A percentile compares a stretch with the other conserved stretches of the same genome.
Conservation (phyloP, 1,140 invertebrate genomes). For the Eufriesea mexicana region DNA sequence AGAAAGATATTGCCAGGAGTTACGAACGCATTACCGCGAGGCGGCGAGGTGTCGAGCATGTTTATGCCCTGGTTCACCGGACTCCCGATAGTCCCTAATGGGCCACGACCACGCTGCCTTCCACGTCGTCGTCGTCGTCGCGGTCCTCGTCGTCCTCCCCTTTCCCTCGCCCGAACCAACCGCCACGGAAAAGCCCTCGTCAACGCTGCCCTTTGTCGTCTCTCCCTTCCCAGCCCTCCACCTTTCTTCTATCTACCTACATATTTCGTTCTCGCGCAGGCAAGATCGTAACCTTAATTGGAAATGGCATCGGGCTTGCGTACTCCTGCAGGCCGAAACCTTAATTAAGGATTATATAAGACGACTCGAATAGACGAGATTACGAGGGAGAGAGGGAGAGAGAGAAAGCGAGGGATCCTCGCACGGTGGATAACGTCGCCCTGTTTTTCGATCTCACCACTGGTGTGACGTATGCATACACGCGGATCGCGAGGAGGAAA, state of each 20-base stretch:
- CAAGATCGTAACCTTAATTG: slow-evolving; percentile 66
- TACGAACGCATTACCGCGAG: slow-evolving; percentile 76
- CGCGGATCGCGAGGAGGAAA: neutral
- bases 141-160: neutral
- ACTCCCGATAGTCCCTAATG: slow-evolving; percentile 76
- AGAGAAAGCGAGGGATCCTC: neutral
- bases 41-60: slow-evolving; percentile 74
- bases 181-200: slow-evolving; percentile 56
- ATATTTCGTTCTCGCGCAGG: slow-evolving; percentile 56
- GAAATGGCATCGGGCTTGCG: slow-evolving; percentile 52
- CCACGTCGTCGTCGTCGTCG: neutral
- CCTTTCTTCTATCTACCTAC: slow-evolving; percentile 54
- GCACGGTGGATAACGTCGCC: too few relatives aligned
- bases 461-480: neutral
- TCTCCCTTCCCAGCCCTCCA: neutral
- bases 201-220: slow-evolving; percentile 61
- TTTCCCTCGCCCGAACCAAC: neutral
- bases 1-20: slow-evolving; percentile 71
- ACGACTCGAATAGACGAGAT: slow-evolving; percentile 19
- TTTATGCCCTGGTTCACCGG: slow-evolving; percentile 73
- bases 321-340: slow-evolving; percentile 36
- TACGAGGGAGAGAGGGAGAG: neutral
- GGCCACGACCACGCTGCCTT: slow-evolving; percentile 69
- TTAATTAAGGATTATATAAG: slow-evolving; percentile 66
- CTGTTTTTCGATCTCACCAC: neutral